phyloP scores from a whole-genome alignment of 2,113 vertebrate genomes.

The Theristicus caerulescens region DNA sequence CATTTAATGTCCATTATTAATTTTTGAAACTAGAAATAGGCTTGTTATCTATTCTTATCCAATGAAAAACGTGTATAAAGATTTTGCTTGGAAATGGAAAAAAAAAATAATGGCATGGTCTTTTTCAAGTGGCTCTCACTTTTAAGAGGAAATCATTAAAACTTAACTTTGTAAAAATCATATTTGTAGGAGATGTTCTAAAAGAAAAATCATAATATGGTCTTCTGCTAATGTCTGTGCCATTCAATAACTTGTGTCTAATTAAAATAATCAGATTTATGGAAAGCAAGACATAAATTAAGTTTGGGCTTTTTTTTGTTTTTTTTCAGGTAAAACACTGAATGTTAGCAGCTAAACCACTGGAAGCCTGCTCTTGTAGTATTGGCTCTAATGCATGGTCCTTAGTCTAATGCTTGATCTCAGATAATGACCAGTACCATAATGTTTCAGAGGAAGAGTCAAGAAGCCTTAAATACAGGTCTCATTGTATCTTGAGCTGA shows the following conservation, averaged over 20 bases:
- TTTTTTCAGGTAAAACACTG: background rate
- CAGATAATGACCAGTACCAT: background rate
- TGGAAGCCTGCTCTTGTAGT: background rate
- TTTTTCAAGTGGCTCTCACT: background rate
- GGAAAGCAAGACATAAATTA: background rate
- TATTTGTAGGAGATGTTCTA: background rate
- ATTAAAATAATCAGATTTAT: background rate
- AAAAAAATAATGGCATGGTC: background rate
- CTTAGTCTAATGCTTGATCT: background rate
- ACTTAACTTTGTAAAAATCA: background rate
- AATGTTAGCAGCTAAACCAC: background rate
- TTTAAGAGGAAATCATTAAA: background rate
- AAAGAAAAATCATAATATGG: background rate
- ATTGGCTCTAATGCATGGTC: background rate
- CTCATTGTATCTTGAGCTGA: background rate
- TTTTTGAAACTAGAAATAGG: background rate
- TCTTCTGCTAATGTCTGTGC: background rate
- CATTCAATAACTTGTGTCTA: background rate
- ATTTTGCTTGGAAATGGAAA: background rate
- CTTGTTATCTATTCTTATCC: background rate
- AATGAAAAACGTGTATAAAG: background rate
- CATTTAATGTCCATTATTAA: background rate
- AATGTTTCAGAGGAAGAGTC: background rate
- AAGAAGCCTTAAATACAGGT: background rate
- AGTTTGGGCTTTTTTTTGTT: background rate